A percentile compares a stretch with the other conserved stretches of the same genome.
phyloP scores from a whole-genome alignment of 2,113 vertebrate genomes.

The Otocyon megalotis region DNA sequence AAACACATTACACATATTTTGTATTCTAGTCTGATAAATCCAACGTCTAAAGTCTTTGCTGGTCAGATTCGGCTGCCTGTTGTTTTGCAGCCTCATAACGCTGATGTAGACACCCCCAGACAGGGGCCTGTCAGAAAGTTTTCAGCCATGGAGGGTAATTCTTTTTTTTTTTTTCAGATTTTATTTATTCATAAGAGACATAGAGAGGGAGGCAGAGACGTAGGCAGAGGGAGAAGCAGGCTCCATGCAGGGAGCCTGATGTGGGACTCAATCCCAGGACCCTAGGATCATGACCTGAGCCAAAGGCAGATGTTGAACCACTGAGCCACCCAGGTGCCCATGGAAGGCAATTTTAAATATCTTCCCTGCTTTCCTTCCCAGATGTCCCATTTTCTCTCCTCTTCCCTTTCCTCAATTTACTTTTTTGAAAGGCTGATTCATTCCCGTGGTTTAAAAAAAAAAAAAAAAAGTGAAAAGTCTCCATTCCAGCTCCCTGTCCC shows the following conservation, averaged over 20 bases:
- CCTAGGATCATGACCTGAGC: too few relatives aligned
- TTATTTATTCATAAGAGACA: too few relatives aligned
- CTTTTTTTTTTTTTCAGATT: too few relatives aligned
- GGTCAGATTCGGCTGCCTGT: not conserved
- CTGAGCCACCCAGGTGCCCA: too few relatives aligned
- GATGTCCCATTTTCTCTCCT: not conserved
- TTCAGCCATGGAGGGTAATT: not conserved
- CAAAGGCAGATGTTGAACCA: too few relatives aligned
- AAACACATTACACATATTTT: not conserved
- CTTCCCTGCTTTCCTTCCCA: not conserved
- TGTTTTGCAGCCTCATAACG: accelerated
- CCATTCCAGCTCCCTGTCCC: not conserved
- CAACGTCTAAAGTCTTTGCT: not conserved
- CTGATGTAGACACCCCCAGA: not conserved
- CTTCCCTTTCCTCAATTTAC: not conserved
- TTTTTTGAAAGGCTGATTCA: slow-evolving; percentile 57
- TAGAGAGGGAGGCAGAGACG: too few relatives aligned
- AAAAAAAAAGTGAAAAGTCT: not conserved
- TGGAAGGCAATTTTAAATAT: not conserved
- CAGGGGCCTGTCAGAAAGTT: not conserved
- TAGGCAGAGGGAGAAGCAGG: too few relatives aligned
- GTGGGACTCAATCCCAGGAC: too few relatives aligned
- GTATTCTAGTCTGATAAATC: not conserved
- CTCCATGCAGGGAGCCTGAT: too few relatives aligned
- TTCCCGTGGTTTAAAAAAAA: not conserved